phyloP scores from a whole-genome alignment of 2,797 vertebrate genomes.

The Dendrocincla tyrannina region DNA sequence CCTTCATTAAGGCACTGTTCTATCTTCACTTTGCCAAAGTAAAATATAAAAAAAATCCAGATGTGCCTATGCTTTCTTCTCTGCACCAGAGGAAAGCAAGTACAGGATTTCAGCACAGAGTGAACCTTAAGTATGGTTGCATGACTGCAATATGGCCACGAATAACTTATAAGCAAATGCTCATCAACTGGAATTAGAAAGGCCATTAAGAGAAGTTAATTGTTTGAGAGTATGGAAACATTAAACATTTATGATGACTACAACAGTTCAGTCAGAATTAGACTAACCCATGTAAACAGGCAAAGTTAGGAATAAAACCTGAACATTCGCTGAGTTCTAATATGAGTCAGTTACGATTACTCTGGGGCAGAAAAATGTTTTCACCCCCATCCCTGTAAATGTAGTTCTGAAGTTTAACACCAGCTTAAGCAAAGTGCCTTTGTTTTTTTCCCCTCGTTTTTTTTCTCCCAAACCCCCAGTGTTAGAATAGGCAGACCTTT shows the following conservation, averaged over 20 bases:
- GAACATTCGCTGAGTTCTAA: not conserved
- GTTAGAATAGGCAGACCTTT: not conserved
- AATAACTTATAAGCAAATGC: not conserved
- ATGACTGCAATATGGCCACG: not conserved
- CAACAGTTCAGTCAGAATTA: not conserved
- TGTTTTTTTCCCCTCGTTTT: rapidly evolving
- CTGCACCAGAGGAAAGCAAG: not conserved
- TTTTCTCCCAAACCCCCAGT: not conserved
- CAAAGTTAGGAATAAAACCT: not conserved
- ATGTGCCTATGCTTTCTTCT: not conserved
- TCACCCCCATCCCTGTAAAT: not conserved
- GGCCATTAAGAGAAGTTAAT: not conserved
- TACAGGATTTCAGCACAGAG: not conserved
- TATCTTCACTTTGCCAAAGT: not conserved
- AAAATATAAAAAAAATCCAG: not conserved
- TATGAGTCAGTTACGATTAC: not conserved
- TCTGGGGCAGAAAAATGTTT: not conserved
- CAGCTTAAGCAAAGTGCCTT: not conserved
- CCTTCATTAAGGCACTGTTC: not conserved
- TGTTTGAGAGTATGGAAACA: not conserved
- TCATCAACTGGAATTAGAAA: not conserved
- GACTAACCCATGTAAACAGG: not conserved
- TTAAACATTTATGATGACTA: not conserved
- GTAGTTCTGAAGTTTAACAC: not conserved
- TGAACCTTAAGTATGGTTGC: not conserved